A percentile compares a stretch with the other conserved stretches of the same genome.
phyloP scores from a whole-genome alignment of 2,113 vertebrate genomes.

The Stigmatopora nigra region DNA sequence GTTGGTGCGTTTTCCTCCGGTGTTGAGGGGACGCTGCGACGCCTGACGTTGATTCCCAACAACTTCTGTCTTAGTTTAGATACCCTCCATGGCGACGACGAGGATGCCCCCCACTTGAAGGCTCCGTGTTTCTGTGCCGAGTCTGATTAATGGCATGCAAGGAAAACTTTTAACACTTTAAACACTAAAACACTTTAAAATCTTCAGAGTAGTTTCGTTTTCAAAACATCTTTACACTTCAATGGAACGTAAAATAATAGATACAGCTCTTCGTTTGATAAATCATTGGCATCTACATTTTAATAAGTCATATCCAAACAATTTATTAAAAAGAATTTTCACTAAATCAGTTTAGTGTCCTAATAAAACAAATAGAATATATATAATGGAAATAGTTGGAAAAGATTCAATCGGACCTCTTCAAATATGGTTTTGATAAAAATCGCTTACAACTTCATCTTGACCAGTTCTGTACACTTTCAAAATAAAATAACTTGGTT shows the following conservation, averaged over 20 bases:
- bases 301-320: no score
- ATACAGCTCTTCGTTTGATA: no score
- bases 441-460: neutral
- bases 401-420: no score
- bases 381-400: no score
- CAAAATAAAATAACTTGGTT: neutral
- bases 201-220: neutral
- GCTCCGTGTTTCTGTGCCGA: neutral
- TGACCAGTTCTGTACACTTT: neutral
- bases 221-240: neutral
- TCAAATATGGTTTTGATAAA: neutral
- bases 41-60: slow-evolving; percentile 4
- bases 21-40: neutral
- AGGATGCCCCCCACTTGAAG: neutral
- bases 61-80: slow-evolving; percentile 7
- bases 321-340: no score
- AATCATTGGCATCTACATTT: no score
- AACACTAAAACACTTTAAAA: neutral
- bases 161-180: neutral
- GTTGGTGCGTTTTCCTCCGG: no score
- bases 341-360: no score
- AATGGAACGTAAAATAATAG: no score
- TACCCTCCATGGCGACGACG: neutral
- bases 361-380: no score
- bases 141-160: neutral